A percentile compares a stretch with the other conserved stretches of the same genome.
Conservation (phyloP, 2,888 invertebrate genomes). For the Microplitis deprimator region DNA sequence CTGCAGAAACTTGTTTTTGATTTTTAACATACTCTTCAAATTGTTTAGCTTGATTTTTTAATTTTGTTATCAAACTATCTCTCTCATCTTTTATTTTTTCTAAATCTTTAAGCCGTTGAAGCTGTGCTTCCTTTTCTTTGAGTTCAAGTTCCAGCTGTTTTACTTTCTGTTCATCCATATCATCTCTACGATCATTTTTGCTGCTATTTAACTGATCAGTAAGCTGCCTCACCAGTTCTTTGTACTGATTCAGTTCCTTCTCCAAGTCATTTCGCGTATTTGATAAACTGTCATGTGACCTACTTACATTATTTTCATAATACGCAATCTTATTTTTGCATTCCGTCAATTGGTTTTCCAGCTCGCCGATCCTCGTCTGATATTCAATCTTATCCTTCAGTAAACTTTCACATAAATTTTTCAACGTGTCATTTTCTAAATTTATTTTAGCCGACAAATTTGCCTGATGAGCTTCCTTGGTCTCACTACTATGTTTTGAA, state of each 20-base stretch:
- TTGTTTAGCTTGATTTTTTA: constrained; percentile 77
- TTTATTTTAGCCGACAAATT: constrained; percentile 50
- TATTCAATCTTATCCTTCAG: constrained; percentile 56
- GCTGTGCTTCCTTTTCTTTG: constrained; percentile 57
- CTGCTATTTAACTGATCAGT: constrained; percentile 50
- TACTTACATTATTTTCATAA: constrained; percentile 65
- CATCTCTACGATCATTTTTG: constrained; percentile 55
- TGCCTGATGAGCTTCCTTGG: constrained; percentile 52
- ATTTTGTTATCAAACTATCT: constrained; percentile 75
- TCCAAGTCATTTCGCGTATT: constrained; percentile 51
- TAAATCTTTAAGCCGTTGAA: constrained; percentile 58
- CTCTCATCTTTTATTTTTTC: constrained; percentile 73
- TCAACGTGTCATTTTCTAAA: constrained; percentile 58
- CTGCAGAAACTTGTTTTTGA: constrained; percentile 70
- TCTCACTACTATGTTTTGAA: constrained; percentile 51
- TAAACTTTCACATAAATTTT: constrained; percentile 57
- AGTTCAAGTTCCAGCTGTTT: constrained; percentile 61
- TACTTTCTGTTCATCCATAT: constrained; percentile 55
- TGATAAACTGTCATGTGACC: constrained; percentile 47
- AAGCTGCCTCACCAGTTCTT: constrained; percentile 56
- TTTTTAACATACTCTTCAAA: constrained; percentile 78
- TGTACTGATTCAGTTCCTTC: constrained; percentile 58
- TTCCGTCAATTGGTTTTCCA: constrained; percentile 71
- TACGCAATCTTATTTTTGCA: constrained; percentile 62
- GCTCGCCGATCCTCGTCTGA: constrained; percentile 74